Evolutionary conservation across 2,797 vertebrate genomes (phyloP).

Genomic region (Trachops cirrhosus): DNA sequence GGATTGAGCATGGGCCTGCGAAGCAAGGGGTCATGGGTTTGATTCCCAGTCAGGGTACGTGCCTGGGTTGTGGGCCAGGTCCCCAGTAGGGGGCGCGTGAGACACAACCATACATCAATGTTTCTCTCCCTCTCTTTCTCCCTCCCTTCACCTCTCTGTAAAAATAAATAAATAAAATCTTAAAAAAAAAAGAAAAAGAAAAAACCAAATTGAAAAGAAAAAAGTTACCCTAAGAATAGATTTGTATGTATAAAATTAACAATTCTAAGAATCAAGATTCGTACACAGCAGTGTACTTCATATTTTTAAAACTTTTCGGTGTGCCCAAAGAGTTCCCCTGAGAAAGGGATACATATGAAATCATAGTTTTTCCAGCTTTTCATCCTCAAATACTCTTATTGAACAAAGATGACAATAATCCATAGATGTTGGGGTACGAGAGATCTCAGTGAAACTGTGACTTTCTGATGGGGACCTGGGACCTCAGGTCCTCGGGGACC

Average conservation of each 20-base stretch:
- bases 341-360: not conserved
- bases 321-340: not conserved
- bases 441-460: not conserved
- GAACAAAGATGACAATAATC: not conserved
- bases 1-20: too few relatives aligned
- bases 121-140: too few relatives aligned
- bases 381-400: not conserved
- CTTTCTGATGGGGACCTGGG: not conserved
- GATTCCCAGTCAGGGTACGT: too few relatives aligned
- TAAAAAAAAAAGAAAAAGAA: too few relatives aligned
- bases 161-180: not conserved
- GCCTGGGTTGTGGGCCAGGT: too few relatives aligned
- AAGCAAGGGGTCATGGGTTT: too few relatives aligned
- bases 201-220: not conserved
- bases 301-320: not conserved
- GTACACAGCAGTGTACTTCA: not conserved
- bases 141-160: too few relatives aligned
- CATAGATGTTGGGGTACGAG: not conserved
- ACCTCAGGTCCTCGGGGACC: too few relatives aligned
- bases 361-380: not conserved
- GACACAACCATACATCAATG: too few relatives aligned
- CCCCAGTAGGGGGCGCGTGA: too few relatives aligned
- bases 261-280: conserved; percentile 12
- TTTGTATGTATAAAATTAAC: not conserved
- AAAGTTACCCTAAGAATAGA: not conserved